phyloP scores from a whole-genome alignment of 2,797 vertebrate species.

The Sebastes taczanowskii region DNA sequence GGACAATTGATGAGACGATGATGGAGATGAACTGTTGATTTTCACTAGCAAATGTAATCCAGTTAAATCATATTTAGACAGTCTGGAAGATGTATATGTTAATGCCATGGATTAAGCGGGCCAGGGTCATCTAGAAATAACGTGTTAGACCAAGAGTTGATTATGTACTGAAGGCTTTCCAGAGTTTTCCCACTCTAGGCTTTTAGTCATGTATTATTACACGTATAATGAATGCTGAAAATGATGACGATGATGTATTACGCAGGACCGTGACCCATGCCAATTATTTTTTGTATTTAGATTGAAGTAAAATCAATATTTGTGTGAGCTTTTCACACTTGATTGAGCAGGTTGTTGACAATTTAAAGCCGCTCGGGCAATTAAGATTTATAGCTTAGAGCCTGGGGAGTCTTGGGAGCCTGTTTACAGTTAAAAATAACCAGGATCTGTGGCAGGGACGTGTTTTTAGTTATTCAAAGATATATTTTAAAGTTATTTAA shows the following conservation, averaged over 20 bases:
- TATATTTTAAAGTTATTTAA: conserved; percentile 61
- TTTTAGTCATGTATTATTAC: background rate
- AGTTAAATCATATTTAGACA: background rate
- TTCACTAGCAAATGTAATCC: background rate
- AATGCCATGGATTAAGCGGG: background rate
- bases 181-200: background rate
- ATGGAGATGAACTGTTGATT: background rate
- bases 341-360: background rate
- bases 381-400: background rate
- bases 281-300: background rate
- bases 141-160: background rate
- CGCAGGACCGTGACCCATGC: background rate
- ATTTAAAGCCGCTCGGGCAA: background rate
- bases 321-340: background rate
- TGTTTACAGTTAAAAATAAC: conserved; percentile 49
- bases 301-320: background rate
- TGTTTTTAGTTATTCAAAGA: conserved; percentile 52
- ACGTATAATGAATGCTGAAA: background rate
- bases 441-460: conserved; percentile 43
- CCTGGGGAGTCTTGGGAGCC: conserved; percentile 5
- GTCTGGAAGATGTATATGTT: background rate
- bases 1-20: background rate
- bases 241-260: background rate
- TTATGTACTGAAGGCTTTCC: background rate
- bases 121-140: background rate